These are phyloP conservation scores for Stylophora pistillata DNA, from an alignment of 64 coral and sea anemone species.

Conservation along the genomic window DNA sequence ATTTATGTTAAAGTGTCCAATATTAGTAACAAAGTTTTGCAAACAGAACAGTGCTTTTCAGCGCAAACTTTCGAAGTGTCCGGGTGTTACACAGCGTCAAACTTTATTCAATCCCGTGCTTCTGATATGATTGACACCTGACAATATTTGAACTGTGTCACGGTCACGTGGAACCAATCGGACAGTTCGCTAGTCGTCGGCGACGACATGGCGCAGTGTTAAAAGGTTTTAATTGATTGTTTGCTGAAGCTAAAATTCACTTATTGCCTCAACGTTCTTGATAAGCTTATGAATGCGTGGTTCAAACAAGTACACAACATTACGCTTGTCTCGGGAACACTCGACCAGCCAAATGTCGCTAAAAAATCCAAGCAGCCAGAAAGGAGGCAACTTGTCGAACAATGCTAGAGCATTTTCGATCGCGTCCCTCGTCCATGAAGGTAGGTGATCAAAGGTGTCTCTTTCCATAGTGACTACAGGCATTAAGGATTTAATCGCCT, in stretches of 20 bases:
- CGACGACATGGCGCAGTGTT: slow-evolving; percentile 96
- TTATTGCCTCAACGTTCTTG: slow-evolving; percentile 74
- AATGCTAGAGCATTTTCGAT: slow-evolving; percentile 93
- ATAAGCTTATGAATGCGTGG: slow-evolving; percentile 43
- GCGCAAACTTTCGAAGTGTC: neutral
- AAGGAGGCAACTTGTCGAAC: slow-evolving; percentile 37
- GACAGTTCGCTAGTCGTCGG: slow-evolving; percentile 51
- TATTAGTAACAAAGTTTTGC: neutral
- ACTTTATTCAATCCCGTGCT: slow-evolving; percentile 14
- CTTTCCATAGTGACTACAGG: neutral
- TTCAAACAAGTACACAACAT: neutral
- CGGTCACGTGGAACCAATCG: slow-evolving; percentile 37
- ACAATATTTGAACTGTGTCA: slow-evolving; percentile 60
- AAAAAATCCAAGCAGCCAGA: neutral
- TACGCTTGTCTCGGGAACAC: neutral
- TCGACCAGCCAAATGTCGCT: neutral
- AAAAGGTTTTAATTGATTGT: slow-evolving; percentile 99
- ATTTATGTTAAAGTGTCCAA: neutral
- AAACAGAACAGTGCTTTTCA: neutral
- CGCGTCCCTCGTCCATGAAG: slow-evolving; percentile 79
- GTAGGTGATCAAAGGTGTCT: neutral
- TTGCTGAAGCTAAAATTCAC: slow-evolving; percentile 91
- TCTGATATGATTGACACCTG: slow-evolving; percentile 68
- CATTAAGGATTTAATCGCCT: neutral
- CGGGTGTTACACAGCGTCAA: neutral